Conservation (phyloP, 1,140 invertebrate genomes). For the Drosophila chauvacae region DNA sequence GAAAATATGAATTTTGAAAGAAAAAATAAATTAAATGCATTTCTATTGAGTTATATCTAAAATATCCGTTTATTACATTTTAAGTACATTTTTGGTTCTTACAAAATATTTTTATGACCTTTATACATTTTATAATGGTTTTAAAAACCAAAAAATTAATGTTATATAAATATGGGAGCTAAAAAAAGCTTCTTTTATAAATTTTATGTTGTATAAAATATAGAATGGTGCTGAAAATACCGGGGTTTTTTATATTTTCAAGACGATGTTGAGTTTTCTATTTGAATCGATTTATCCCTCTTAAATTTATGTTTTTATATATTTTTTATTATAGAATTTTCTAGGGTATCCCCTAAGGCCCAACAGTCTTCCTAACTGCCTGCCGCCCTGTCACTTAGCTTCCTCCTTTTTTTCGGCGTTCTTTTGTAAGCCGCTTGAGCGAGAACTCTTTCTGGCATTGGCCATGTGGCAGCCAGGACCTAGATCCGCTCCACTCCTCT, state of each 20-base stretch:
- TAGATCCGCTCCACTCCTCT: background rate
- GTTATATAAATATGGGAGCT: background rate
- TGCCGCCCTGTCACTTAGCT: constrained; percentile 23
- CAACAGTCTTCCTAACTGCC: background rate
- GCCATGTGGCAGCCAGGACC: constrained; percentile 35
- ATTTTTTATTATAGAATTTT: background rate
- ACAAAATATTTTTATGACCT: background rate
- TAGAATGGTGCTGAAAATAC: too few relatives aligned
- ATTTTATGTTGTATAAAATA: too few relatives aligned
- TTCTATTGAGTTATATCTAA: background rate
- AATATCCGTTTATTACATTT: background rate
- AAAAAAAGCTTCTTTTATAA: too few relatives aligned
- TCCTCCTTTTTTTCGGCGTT: constrained; percentile 10
- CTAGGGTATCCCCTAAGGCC: background rate
- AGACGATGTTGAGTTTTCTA: background rate
- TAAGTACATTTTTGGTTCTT: background rate
- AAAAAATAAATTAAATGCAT: background rate
- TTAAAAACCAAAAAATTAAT: background rate
- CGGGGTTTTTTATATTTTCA: too few relatives aligned
- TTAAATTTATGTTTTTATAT: background rate
- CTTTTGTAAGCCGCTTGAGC: constrained; percentile 33
- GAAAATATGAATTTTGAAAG: background rate
- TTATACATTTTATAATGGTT: background rate
- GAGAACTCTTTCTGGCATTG: constrained; percentile 34
- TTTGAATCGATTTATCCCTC: background rate